These are phyloP conservation scores for Onychomys arenicola DNA, from an alignment of 2,797 vertebrate species.

Conservation along the genomic window DNA sequence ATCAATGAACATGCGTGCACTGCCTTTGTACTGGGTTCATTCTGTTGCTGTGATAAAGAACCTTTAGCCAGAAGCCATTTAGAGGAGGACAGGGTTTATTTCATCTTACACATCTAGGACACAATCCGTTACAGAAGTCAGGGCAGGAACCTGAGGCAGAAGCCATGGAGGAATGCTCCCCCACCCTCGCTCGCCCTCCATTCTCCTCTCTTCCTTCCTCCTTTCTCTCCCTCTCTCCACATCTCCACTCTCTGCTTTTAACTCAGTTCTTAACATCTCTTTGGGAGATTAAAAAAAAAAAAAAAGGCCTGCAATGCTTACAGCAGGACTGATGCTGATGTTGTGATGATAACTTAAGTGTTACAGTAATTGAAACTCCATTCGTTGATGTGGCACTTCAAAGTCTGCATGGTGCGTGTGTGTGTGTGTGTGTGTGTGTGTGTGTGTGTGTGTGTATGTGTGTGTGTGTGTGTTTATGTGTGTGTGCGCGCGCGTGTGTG, in stretches of 20 bases:
- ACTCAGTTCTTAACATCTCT: background rate
- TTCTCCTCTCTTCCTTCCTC: too few species aligned
- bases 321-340: background rate
- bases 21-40: background rate
- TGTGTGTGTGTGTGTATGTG: background rate
- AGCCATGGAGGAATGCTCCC: background rate
- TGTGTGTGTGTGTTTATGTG: fast-evolving
- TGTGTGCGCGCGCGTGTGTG: fast-evolving
- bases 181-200: too few species aligned
- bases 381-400: background rate
- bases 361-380: background rate
- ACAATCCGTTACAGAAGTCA: background rate
- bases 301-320: background rate
- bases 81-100: background rate
- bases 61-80: background rate
- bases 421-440: fast-evolving
- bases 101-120: background rate
- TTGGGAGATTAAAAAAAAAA: background rate
- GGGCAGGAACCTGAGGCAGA: background rate
- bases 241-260: conserved; percentile 10
- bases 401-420: background rate
- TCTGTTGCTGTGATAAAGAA: background rate
- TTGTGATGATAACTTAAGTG: background rate
- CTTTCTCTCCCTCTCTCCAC: background rate
- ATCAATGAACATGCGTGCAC: background rate